Base-by-base conservation (phyloP, 2,888 invertebrate species). In the Hylaea fasciaria region DNA sequence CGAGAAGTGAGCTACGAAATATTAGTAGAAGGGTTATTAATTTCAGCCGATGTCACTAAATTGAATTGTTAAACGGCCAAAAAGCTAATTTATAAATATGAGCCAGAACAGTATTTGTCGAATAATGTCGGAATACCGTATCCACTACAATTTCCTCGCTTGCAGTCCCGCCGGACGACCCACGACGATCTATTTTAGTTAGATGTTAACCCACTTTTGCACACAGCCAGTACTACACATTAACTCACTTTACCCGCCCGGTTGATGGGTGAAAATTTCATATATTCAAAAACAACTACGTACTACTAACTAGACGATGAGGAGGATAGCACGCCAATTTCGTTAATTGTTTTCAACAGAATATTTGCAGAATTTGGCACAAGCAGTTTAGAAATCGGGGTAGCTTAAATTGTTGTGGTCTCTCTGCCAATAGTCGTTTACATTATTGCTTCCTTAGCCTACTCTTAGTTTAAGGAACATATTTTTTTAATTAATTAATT, bases 171-270 rank as follows among this genome's bases (percentile, higher is more conserved):
- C 74, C 80, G 78, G 80, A 77, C 78, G 80, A 78, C 76, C 78
- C 78, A 73, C 83, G 83, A 79, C 83, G 81, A 74, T 86, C 89
- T 89, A 88, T 88, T 89, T 87, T 77, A 72, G 82, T 69, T 77
- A 67, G 73, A 78, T 77, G 84, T 81, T 87, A 87, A 87, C 89
- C 89, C 78, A 89, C 82, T 86, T 89, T 82, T 77, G 67, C 69
- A 71, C 70, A 76, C 77, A 76, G 71, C 71, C 76, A 80, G 81
- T 80, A 79, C 79, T 80, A 83, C 86, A 81, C 84, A 84, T 86
- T 83, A 84, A 83, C 83, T 68, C 77, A 81, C 74, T 78, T 82
- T 72, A 78, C 76, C 71, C 72, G 71, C 69, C 70, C 71, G 70
- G 77, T 80, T 73, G 78, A 72, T 71, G 51, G 64, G 46, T 54